Percentiles rank a stretch among this genome's conserved stretches.
phyloP scores from a whole-genome alignment of 2,888 invertebrate genomes.

The Hydroisotoma schaefferi region DNA sequence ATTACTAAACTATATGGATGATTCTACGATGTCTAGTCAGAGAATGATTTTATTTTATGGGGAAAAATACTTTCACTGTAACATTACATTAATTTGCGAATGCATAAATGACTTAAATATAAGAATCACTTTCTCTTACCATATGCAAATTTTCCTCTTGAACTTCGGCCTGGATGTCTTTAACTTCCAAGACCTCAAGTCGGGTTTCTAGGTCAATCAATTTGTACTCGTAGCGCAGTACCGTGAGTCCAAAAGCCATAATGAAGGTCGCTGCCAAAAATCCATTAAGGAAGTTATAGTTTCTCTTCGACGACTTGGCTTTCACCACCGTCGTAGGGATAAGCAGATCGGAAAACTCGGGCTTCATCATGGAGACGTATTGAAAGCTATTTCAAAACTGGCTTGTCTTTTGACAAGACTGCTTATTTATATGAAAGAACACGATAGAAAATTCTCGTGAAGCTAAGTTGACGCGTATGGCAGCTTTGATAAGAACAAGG shows the following conservation, averaged over 20 bases:
- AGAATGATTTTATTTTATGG: no score
- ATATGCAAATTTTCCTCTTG: no score
- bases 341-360: not conserved
- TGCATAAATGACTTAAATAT: no score
- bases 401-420: not conserved
- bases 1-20: no score
- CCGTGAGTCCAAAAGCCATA: not conserved
- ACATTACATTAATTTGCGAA: no score
- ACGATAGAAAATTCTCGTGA: not conserved
- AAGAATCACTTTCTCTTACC: no score
- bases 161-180: not conserved
- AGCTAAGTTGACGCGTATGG: not conserved
- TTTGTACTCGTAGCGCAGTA: slow-evolving; percentile 3
- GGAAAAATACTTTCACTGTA: no score
- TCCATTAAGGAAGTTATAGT: not conserved
- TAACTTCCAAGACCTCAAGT: not conserved
- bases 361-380: not conserved
- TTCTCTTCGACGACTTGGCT: not conserved
- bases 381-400: not conserved
- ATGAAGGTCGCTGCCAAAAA: not conserved
- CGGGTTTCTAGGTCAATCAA: not conserved
- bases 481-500: not conserved
- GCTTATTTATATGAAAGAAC: not conserved
- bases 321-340: not conserved
- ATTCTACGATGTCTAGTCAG: no score